Base-by-base conservation (phyloP, 2,797 vertebrate species). In the Lacerta viridis region DNA sequence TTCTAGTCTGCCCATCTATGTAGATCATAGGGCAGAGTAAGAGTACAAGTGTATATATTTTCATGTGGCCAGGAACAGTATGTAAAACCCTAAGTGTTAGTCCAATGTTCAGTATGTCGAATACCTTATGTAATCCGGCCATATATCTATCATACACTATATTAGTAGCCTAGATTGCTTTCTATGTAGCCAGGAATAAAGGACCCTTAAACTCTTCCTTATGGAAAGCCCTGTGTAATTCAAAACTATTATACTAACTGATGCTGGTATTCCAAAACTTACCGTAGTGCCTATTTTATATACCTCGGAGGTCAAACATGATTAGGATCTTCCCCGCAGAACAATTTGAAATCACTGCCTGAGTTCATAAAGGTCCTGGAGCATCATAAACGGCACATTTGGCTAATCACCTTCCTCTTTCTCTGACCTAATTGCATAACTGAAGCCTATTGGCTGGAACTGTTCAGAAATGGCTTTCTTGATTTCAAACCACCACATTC, bases 401-500 rank as follows among this genome's bases (percentile, higher is more conserved):
- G 78, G 7, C 23, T 80, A 68, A 84, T 25, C 64, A 68, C 18
- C 18, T 85, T 89, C 5, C 61, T 61, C 61, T 85, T 75, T 41
- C 69, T 77, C n/a, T 81, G 84, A 82, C 78, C 43, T 82, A n/a
- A n/a, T 55, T 76, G 71, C 43, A 59, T 55, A 89, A 76, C 59
- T 76, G 84, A 86, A 86, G 71, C 88, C 72, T 89, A 86, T 89
- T 89, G 88, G 88, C 79, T 89, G 82, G 84, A 89, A 85, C 33
- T 76, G 15, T 69, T 86, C 46, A 86, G 88, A 75, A 39, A 80
- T 68, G 59, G 41, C 71, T 59, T 86, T 82, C 64, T 33, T 86
- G 84, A 82, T 86, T 88, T 89, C 88, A 89, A 82, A 89, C 84
- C 64, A 81, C 84, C 84, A 82, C 79, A 81, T 89, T 89, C 88